Conservation (phyloP, 1,140 invertebrate genomes). For the Euwallacea similis region DNA sequence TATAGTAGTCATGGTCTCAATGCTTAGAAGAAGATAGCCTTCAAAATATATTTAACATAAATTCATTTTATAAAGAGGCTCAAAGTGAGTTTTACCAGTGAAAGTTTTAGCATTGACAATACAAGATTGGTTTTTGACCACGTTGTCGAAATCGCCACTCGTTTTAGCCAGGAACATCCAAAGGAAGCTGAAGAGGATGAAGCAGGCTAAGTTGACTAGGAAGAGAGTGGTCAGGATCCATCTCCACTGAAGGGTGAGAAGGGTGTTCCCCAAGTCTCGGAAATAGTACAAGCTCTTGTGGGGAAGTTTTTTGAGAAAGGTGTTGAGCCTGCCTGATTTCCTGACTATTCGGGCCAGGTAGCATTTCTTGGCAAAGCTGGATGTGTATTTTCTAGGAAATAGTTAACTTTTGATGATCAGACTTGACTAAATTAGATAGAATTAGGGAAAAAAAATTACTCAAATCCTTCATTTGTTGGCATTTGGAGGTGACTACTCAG, state of each 20-base stretch:
- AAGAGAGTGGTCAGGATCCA: slow-evolving; percentile 60
- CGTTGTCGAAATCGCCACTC: slow-evolving; percentile 44
- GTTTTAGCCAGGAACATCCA: slow-evolving; percentile 45
- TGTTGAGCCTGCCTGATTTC: slow-evolving; percentile 44
- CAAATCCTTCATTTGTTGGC: too few species aligned
- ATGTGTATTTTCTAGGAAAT: too few species aligned
- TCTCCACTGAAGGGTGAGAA: slow-evolving; percentile 64
- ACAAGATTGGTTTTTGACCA: slow-evolving; percentile 24
- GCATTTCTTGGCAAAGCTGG: too few species aligned
- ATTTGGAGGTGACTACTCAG: too few species aligned
- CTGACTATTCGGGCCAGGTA: slow-evolving; percentile 39
- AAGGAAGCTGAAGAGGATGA: slow-evolving; percentile 42
- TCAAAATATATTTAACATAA: slow-evolving; percentile 1
- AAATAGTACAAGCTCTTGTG: slow-evolving; percentile 56
- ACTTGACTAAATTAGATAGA: too few species aligned
- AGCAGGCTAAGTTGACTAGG: slow-evolving; percentile 44
- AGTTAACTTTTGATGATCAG: too few species aligned
- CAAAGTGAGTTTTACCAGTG: slow-evolving; percentile 24
- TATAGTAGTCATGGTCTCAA: slow-evolving; percentile 47
- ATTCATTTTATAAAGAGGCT: not conserved
- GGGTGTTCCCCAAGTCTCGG: slow-evolving; percentile 63
- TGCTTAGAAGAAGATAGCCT: slow-evolving; percentile 47
- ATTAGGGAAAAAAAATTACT: too few species aligned
- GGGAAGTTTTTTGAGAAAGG: slow-evolving; percentile 38
- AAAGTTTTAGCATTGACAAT: slow-evolving; percentile 42